Conservation (phyloP, 1,140 invertebrate genomes). For the Nasonia longicornis region DNA sequence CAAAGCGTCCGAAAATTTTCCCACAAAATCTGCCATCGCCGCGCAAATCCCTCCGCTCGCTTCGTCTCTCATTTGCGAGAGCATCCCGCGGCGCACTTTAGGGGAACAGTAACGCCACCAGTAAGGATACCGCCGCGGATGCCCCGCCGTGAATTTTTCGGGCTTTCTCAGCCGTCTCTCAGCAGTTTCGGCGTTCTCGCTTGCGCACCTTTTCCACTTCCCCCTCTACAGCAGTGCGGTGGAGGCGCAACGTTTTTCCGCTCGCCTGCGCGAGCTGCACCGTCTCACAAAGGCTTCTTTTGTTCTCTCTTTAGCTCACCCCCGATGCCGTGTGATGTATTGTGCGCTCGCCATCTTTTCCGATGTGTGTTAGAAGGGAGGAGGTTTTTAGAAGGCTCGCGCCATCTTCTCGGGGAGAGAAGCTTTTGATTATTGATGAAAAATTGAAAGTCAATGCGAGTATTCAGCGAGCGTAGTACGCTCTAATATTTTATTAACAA, state of each 20-base stretch:
- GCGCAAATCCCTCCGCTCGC: not conserved
- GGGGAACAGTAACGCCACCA: constrained; percentile 46
- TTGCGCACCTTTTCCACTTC: not conserved
- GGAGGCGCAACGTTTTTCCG: not conserved
- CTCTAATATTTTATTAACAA: too few relatives aligned
- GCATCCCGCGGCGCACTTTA: constrained; percentile 35
- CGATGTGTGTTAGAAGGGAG: not conserved
- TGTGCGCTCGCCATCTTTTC: not conserved
- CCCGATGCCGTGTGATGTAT: not conserved
- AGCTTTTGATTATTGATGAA: too few relatives aligned
- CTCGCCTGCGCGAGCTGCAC: not conserved
- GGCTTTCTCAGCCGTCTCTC: constrained; percentile 25
- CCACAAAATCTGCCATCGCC: constrained; percentile 11
- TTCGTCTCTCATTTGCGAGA: not conserved
- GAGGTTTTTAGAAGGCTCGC: not conserved
- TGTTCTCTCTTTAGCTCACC: not conserved
- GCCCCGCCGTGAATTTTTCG: constrained; percentile 17
- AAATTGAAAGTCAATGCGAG: too few relatives aligned
- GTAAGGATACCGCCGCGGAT: not conserved
- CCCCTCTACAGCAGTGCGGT: not conserved
- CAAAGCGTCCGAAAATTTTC: not conserved
- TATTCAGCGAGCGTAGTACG: too few relatives aligned
- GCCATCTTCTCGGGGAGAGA: not conserved
- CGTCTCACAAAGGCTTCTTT: not conserved
- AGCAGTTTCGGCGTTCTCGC: not conserved